Conservation (phyloP, 2,888 invertebrate species). For the Leptinotarsa rubiginosa region DNA sequence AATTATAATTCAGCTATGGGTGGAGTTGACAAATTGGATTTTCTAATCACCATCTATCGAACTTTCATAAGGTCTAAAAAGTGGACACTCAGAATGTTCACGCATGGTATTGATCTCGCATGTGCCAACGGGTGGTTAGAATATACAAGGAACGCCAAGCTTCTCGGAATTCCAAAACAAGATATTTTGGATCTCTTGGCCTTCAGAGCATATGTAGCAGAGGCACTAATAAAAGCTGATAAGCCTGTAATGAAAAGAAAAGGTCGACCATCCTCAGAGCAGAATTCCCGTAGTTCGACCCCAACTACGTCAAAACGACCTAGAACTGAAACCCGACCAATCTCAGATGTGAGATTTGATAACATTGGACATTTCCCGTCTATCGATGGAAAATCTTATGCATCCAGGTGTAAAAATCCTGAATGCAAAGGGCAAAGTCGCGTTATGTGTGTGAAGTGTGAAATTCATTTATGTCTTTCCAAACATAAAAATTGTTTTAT, state of each 20-base stretch:
- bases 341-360: background rate
- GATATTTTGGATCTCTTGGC: too few species aligned
- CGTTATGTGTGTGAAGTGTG: slow-evolving; percentile 5
- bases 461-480: slow-evolving; percentile 12
- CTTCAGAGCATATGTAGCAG: too few species aligned
- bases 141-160: too few species aligned
- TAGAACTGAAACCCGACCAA: slow-evolving; percentile 10
- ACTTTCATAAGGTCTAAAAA: background rate
- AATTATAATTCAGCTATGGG: too few species aligned
- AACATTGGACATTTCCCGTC: background rate
- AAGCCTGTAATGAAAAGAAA: too few species aligned
- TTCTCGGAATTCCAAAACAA: too few species aligned
- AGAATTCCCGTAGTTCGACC: too few species aligned
- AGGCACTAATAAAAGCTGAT: too few species aligned
- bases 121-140: background rate
- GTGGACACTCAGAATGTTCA: slow-evolving; percentile 1
- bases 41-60: too few species aligned
- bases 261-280: too few species aligned
- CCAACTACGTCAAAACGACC: slow-evolving; percentile 7
- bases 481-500: slow-evolving; percentile 18
- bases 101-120: background rate
- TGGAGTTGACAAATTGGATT: too few species aligned
- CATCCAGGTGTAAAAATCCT: slow-evolving; percentile 20
- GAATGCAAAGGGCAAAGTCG: slow-evolving; percentile 18
- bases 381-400: slow-evolving; percentile 14